Base-by-base conservation (phyloP, 2,113 vertebrate species). In the Poecile atricapillus region DNA sequence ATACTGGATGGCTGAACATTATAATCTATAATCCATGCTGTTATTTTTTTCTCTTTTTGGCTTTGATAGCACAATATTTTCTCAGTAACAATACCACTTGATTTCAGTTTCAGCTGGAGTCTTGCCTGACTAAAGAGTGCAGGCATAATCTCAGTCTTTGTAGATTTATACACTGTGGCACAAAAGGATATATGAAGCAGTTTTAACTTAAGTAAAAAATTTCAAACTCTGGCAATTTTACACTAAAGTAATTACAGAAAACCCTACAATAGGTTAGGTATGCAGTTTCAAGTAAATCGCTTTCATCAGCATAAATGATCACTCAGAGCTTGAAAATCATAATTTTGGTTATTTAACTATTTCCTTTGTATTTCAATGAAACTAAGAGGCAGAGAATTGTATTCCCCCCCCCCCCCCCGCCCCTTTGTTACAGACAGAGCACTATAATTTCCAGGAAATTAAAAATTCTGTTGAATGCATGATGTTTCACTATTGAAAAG, bases 51-150 rank as follows among this genome's bases (percentile, higher is more conserved):
- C 16, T 35, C 47, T 33, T 65, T 91, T 76, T 93, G 84, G 91
- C 74, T 93, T 89, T 85, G 87, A 87, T 69, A 91, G 84, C 63
- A 78, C 41, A 93, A 19, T 91, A 87, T 95, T 93, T 94, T 92
- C 77, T 80, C 74, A 85, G 89, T 70, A 90, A 83, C 67, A 94
- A 55, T 25, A 80, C 39, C 35, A 69, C 79, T 86, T 77, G 79
- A 93, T 53, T 94, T 83, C 70, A 83, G 49, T 95, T 94, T 91
- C 84, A 77, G 25, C 27, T 94, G 92, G 90, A 94, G 67, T 77
- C 44, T 74, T 0, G 47, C 90, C 93, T 90, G 87, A 85, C 71
- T 83, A 88, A 94, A 88, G 88, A 93, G 27, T 55, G 69, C 55
- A 80, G 47, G 68, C 71, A 73, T 87, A 87, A 89, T 83, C 87